Base-by-base conservation (phyloP, 2,113 vertebrate species). In the Hippocampus barbouri region DNA sequence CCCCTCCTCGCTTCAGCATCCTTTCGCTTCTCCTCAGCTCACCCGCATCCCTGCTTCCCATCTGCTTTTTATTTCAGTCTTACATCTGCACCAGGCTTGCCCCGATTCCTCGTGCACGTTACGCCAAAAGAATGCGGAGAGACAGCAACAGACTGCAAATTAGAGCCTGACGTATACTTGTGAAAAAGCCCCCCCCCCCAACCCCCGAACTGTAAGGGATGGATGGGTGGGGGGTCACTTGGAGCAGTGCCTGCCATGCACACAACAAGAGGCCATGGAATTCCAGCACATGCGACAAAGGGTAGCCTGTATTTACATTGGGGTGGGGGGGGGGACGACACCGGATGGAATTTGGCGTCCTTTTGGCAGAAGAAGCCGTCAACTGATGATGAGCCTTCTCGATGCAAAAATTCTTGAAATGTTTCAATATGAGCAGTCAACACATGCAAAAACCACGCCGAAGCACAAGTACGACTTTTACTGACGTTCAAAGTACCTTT, bases 281-380 rank as follows among this genome's bases (percentile, higher is more conserved):
- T 70, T 53, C 70, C 27, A 54, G 20, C 69, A 64, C 75, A 27
- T 68, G 57, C 64, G 27, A 43, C 60, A 43, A 49, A 3, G 18
- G 25, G 16, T 15, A 9, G 74, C 75, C 76, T 89, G 86, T 89
- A 86, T 89, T 89, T 87, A 85, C 82, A 63, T 56, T 11, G 51
- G 74, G 49, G 70, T 74, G 84, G 11, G 51, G 74, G 49, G n/a
- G n/a, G n/a, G n/a, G n/a, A n/a, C n/a, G n/a, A n/a, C 75, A 78
- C 49, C 0, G 4, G 49, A 70, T 75, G 84, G 85, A 74, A 87
- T 86, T 86, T 89, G 79, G 79, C 78, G 69, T 83, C 76, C 77
- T 79, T 82, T 73, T 10, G 79, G 81, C 65, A 75, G 73, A 78
- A 81, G 70, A 79, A 79, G 79, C 62, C 45, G 1, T 25, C 78